Evolutionary conservation across 2,888 invertebrate species (phyloP).

Genomic region (Galeruca laticollis): DNA sequence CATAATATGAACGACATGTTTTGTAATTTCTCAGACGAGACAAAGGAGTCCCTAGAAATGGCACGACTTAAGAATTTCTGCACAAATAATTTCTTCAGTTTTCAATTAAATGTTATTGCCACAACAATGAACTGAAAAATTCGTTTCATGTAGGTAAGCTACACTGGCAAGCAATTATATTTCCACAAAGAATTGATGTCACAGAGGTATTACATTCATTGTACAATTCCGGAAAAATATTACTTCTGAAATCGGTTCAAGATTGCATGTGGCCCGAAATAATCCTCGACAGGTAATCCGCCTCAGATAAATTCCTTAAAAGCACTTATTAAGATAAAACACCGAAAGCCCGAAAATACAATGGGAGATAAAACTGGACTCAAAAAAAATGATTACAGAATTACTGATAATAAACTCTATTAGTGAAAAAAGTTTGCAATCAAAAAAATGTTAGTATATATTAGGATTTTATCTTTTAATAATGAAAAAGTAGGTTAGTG

Average conservation of each 20-base stretch:
- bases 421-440: conserved; percentile 34
- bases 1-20: no score
- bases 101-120: background rate
- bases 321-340: conserved; percentile 45
- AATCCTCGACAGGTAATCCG: conserved; percentile 23
- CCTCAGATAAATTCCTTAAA: conserved; percentile 35
- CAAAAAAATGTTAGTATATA: no score
- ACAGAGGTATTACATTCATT: conserved; percentile 33
- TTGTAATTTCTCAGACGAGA: no score
- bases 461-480: conserved; percentile 16
- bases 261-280: conserved; percentile 9
- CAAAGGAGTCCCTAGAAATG: no score
- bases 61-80: no score
- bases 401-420: conserved; percentile 56
- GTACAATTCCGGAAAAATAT: conserved; percentile 40
- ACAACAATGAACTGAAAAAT: background rate
- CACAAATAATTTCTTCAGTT: background rate
- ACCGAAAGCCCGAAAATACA: conserved; percentile 43
- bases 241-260: conserved; percentile 36
- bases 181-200: conserved; percentile 31
- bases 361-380: conserved; percentile 27
- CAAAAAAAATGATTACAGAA: conserved; percentile 57
- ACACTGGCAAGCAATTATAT: conserved; percentile 32
- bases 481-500: no score
- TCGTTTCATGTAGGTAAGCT: conserved; percentile 4